Percentiles rank a stretch among this genome's conserved stretches.
phyloP scores from a whole-genome alignment of 1,140 invertebrate species.

The Drosophila erecta region DNA sequence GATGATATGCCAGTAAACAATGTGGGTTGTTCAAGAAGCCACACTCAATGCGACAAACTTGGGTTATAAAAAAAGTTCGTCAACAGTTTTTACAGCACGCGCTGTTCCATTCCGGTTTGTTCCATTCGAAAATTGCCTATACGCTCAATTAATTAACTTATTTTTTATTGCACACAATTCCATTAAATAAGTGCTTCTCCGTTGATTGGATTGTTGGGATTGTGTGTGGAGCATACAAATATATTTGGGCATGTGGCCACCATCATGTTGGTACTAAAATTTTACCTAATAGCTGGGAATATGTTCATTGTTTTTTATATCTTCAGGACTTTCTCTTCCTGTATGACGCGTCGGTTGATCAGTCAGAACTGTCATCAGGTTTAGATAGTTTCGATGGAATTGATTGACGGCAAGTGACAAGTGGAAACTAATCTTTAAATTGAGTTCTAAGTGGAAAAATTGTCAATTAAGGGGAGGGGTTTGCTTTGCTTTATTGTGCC shows the following conservation, averaged over 20 bases:
- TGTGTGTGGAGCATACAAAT: conserved; percentile 36
- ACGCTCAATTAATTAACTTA: conserved; percentile 27
- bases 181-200: conserved; percentile 19
- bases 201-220: conserved; percentile 23
- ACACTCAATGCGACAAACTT: conserved; percentile 27
- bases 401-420: conserved; percentile 20
- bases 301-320: not conserved
- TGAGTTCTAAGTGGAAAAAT: conserved; percentile 33
- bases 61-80: conserved; percentile 30
- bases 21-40: conserved; percentile 14
- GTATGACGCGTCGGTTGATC: conserved; percentile 8
- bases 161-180: conserved; percentile 34
- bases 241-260: conserved; percentile 4
- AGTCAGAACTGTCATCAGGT: conserved; percentile 7
- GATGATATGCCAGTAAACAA: conserved; percentile 25
- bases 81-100: conserved; percentile 12
- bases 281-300: not conserved
- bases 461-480: conserved; percentile 24
- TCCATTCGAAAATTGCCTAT: conserved; percentile 34
- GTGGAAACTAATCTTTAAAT: conserved; percentile 39
- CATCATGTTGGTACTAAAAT: not conserved
- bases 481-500: not conserved
- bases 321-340: not conserved
- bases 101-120: conserved; percentile 51
- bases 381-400: conserved; percentile 4